A percentile compares a stretch with the other conserved stretches of the same genome.
These are phyloP conservation scores for Cephalotes varians DNA, from an alignment of 2,888 invertebrate species.

Conservation along the genomic window DNA sequence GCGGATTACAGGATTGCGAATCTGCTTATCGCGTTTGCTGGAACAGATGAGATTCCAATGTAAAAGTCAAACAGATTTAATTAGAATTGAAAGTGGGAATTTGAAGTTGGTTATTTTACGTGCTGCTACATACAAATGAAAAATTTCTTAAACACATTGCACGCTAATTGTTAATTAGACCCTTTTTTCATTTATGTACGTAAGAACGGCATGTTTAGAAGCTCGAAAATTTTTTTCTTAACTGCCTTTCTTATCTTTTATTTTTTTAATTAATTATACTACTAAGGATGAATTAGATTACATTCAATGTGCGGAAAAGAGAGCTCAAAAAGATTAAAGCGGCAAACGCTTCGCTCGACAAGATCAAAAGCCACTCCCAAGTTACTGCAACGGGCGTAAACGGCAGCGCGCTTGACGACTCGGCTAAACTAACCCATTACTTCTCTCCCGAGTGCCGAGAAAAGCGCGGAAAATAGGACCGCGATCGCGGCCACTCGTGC, in stretches of 20 bases:
- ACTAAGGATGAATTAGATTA: constrained; percentile 20
- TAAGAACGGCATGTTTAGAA: background rate
- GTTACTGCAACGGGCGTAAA: constrained; percentile 35
- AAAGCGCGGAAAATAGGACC: constrained; percentile 60
- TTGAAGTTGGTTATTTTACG: too few species aligned
- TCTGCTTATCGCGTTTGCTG: constrained; percentile 29
- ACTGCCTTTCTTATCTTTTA: background rate
- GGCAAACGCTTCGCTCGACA: constrained; percentile 3
- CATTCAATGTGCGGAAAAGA: constrained; percentile 9
- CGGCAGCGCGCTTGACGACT: constrained; percentile 36
- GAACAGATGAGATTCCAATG: constrained; percentile 20
- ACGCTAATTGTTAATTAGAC: background rate
- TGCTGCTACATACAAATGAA: background rate
- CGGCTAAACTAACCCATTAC: constrained; percentile 55
- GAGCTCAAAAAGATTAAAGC: constrained; percentile 17
- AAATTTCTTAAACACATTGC: background rate
- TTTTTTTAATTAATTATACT: constrained; percentile 3
- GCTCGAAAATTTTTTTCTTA: background rate
- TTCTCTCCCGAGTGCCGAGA: constrained; percentile 43
- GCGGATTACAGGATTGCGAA: constrained; percentile 29
- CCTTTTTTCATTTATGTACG: background rate
- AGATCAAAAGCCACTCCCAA: constrained; percentile 41
- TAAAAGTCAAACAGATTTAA: constrained; percentile 25
- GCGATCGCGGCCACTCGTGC: constrained; percentile 74
- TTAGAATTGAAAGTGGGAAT: background rate